Percentiles rank a stretch among this genome's conserved stretches.
phyloP scores from a whole-genome alignment of 2,113 vertebrate genomes.

The Jaculus jaculus region DNA sequence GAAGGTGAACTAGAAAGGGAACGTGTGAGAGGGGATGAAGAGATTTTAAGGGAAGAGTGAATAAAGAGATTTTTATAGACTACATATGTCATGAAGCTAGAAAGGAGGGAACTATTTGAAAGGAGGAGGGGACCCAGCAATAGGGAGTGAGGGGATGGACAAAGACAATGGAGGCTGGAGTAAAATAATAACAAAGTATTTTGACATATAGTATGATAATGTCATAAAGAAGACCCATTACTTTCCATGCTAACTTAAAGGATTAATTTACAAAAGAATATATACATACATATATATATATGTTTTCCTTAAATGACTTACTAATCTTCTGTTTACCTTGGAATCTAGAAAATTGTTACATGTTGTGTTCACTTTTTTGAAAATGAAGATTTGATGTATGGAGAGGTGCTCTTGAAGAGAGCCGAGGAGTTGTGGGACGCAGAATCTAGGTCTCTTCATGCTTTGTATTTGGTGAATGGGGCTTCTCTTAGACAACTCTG shows the following conservation, averaged over 20 bases:
- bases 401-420: constrained; percentile 52
- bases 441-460: constrained; percentile 73
- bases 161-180: neutral
- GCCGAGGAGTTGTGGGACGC: constrained; percentile 41
- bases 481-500: constrained; percentile 53
- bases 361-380: constrained; percentile 47
- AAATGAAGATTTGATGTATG: constrained; percentile 24
- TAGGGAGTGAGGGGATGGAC: neutral
- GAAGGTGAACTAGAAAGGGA: neutral
- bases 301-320: constrained; percentile 3
- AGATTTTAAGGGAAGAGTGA: neutral
- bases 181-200: neutral
- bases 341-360: constrained; percentile 36
- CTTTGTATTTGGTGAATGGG: constrained; percentile 76
- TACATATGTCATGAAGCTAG: neutral
- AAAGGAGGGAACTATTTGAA: neutral
- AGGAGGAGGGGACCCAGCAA: too few species aligned
- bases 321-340: neutral
- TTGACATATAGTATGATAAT: neutral
- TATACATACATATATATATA: neutral
- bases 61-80: neutral
- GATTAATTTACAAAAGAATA: neutral
- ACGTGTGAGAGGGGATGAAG: neutral
- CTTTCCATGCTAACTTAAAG: neutral
- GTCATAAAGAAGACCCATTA: neutral